These are phyloP conservation scores for Miniopterus natalensis DNA, from an alignment of 2,113 vertebrate genomes.

Conservation along the genomic window DNA sequence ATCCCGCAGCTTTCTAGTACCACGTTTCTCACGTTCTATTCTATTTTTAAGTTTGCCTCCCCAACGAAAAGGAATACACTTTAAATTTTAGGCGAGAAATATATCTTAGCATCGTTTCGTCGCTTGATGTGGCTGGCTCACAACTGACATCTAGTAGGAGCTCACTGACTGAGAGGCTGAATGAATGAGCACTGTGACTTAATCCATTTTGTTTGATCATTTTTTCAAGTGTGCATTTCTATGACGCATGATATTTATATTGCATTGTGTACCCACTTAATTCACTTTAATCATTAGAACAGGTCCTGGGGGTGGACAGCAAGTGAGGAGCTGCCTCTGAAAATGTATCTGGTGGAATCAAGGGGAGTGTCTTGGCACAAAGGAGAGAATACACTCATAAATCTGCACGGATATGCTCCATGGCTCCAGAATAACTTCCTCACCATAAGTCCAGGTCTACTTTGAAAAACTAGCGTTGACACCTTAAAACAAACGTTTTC, in stretches of 20 bases:
- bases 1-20: not conserved
- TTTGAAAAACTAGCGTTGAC: not conserved
- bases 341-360: constrained; percentile 19
- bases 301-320: not conserved
- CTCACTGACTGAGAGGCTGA: not conserved
- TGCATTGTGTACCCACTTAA: not conserved
- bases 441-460: not conserved
- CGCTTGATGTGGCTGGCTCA: not conserved
- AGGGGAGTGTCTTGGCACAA: not conserved
- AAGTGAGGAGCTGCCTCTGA: not conserved
- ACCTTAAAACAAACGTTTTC: not conserved
- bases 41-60: not conserved
- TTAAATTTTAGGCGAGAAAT: not conserved
- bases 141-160: not conserved
- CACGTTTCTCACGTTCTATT: not conserved
- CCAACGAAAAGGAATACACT: not conserved
- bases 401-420: not conserved
- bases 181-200: not conserved
- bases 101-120: not conserved
- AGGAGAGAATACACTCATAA: not conserved
- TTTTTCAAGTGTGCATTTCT: no score
- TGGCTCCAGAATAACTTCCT: not conserved
- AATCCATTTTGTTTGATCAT: not conserved
- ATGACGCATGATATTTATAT: no score
- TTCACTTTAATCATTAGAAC: not conserved